A percentile compares a stretch with the other conserved stretches of the same genome.
phyloP scores from a whole-genome alignment of 2,113 vertebrate genomes.

The Nesospiza acunhae region DNA sequence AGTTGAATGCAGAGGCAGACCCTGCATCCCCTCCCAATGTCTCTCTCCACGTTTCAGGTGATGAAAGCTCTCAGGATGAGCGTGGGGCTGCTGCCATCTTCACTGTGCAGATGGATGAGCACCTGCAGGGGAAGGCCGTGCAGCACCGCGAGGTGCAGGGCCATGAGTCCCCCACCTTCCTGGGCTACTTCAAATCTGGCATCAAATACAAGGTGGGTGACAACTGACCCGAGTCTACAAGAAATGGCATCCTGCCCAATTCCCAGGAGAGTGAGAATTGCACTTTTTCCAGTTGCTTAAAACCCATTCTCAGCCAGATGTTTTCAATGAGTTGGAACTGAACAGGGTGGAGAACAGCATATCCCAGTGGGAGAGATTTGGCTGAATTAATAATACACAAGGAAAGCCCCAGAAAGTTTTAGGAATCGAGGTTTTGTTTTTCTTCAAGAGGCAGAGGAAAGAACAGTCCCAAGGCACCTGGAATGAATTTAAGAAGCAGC shows the following conservation, averaged over 20 bases:
- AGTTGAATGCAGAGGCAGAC: background rate
- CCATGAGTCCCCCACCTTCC: conserved; percentile 88
- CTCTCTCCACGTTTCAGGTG: conserved; percentile 72
- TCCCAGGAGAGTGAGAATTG: background rate
- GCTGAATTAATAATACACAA: conserved; percentile 4
- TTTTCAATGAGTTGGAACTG: conserved; percentile 26
- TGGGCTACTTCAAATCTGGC: conserved; percentile 96
- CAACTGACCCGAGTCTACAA: background rate
- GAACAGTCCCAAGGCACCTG: conserved; percentile 15
- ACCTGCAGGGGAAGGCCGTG: conserved; percentile 89
- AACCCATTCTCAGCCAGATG: conserved; percentile 2
- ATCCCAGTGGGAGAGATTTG: conserved; percentile 36
- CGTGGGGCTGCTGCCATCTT: conserved; percentile 94
- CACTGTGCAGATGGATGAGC: conserved; percentile 94
- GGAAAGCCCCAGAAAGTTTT: conserved; percentile 33
- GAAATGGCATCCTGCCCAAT: background rate
- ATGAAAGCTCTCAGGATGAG: conserved; percentile 92
- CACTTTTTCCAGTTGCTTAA: background rate
- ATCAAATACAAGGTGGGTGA: conserved; percentile 92
- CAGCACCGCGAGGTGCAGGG: conserved; percentile 95
- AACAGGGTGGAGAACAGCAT: conserved; percentile 40
- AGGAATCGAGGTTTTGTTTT: conserved; percentile 46
- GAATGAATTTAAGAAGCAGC: conserved; percentile 17
- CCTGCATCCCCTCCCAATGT: background rate
- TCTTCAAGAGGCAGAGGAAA: background rate